Evolutionary conservation across 1,140 invertebrate species (phyloP).

Genomic region (Pogonomyrmex barbatus): DNA sequence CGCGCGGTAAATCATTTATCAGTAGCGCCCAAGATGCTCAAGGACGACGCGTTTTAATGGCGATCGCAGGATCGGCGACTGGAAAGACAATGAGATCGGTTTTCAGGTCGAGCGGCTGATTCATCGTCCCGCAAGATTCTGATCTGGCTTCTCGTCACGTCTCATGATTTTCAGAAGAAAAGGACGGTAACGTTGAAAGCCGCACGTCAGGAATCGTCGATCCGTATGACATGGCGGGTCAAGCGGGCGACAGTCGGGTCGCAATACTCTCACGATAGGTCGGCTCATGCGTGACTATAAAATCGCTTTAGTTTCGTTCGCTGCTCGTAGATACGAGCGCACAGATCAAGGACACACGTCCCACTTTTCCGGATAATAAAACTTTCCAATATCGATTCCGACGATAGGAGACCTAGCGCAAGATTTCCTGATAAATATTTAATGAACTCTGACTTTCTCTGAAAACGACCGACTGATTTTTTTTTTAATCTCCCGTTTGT

Average conservation of each 20-base stretch:
- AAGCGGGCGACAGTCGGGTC: conserved; percentile 60
- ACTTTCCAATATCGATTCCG: conserved; percentile 22
- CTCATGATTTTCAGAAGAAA: conserved; percentile 23
- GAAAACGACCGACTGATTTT: not conserved
- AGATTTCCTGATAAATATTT: conserved; percentile 38
- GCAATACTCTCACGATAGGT: conserved; percentile 70
- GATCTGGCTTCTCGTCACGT: conserved; percentile 31
- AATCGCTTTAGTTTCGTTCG: conserved; percentile 79
- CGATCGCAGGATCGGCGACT: not conserved
- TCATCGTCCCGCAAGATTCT: conserved; percentile 7
- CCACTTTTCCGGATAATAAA: conserved; percentile 49
- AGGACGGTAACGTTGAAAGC: conserved; percentile 6
- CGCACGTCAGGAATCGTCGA: conserved; percentile 29
- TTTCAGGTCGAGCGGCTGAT: conserved; percentile 21
- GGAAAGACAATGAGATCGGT: conserved; percentile 35
- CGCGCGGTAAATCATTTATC: conserved; percentile 45
- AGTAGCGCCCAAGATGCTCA: conserved; percentile 27
- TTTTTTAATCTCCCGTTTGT: not conserved
- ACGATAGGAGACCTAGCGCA: not conserved
- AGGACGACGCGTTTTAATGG: conserved; percentile 42
- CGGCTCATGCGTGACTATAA: conserved; percentile 77
- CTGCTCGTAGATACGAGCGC: not conserved
- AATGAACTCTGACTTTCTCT: conserved; percentile 28
- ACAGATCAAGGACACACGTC: conserved; percentile 61
- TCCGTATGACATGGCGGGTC: conserved; percentile 29